phyloP scores from a whole-genome alignment of 2,113 vertebrate genomes.

The Solenodon paradoxus region DNA sequence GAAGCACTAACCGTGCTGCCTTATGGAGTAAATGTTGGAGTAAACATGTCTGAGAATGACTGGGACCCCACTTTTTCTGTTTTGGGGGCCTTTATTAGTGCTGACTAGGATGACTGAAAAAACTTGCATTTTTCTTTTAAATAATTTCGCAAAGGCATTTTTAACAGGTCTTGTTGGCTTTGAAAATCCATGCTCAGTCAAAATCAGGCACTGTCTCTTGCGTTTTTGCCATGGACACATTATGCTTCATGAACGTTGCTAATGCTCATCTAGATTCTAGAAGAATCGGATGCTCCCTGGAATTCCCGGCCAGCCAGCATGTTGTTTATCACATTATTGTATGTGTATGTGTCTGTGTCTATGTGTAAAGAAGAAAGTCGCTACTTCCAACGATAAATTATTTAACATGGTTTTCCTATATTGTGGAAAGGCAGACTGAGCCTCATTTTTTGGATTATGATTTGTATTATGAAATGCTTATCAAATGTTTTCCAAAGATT shows the following conservation, averaged over 20 bases:
- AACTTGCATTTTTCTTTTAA: slow-evolving; percentile 56
- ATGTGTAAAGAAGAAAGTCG: slow-evolving; percentile 62
- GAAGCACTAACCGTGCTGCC: slow-evolving; percentile 31
- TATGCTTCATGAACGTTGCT: slow-evolving; percentile 63
- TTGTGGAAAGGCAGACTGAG: slow-evolving; percentile 69
- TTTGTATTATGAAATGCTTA: slow-evolving; percentile 91
- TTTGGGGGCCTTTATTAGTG: neutral
- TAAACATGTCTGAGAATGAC: slow-evolving; percentile 60
- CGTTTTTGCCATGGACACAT: slow-evolving; percentile 51
- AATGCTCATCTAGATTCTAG: slow-evolving; percentile 75
- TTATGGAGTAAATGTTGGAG: slow-evolving; percentile 71
- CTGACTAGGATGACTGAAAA: slow-evolving; percentile 45
- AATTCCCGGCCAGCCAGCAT: slow-evolving; percentile 72
- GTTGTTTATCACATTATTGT: slow-evolving; percentile 75
- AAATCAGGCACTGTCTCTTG: slow-evolving; percentile 71
- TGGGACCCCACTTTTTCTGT: neutral
- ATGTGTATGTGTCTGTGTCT: neutral
- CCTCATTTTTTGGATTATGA: slow-evolving; percentile 86
- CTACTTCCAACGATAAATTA: slow-evolving; percentile 82
- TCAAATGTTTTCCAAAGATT: slow-evolving; percentile 90
- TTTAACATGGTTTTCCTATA: slow-evolving; percentile 82
- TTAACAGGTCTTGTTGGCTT: slow-evolving; percentile 35
- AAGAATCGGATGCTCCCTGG: slow-evolving; percentile 73
- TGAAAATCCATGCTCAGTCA: slow-evolving; percentile 58
- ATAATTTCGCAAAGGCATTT: slow-evolving; percentile 51